Evolutionary conservation across 53 echinoderm and acorn worm species (phyloP).

Genomic region (Echinometra lucunter): DNA sequence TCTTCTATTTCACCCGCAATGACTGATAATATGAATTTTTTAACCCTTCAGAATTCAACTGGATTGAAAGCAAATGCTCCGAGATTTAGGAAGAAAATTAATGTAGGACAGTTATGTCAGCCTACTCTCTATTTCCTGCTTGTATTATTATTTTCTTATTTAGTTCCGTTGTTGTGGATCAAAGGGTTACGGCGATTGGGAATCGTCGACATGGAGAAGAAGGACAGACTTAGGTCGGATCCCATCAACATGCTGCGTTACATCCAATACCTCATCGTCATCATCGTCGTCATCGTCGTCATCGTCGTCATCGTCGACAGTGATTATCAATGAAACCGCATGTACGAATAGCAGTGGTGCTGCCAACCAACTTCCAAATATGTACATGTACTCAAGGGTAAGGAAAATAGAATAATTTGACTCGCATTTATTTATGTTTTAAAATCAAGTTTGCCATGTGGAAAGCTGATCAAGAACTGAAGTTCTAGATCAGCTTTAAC

Average conservation of each 20-base stretch:
- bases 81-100: no score
- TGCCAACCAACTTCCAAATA: constrained; percentile 1
- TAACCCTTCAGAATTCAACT: no score
- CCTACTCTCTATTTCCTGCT: no score
- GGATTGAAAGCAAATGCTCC: no score
- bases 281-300: constrained; percentile 46
- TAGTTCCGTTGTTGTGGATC: constrained; percentile 62
- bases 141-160: neutral
- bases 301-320: neutral
- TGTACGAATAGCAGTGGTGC: constrained; percentile 31
- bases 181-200: constrained; percentile 13
- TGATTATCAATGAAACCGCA: constrained; percentile 17
- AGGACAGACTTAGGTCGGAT: neutral
- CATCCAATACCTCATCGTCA: neutral
- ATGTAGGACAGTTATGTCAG: no score
- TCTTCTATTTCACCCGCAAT: no score
- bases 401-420: neutral
- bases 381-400: constrained; percentile 61
- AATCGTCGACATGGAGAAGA: neutral
- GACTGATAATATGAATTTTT: no score
- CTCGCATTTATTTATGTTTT: neutral
- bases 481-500: no score
- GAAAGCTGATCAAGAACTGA: no score
- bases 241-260: constrained; percentile 50
- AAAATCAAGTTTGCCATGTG: no score